Conservation (phyloP, 2,888 invertebrate genomes). For the Clunio marinus region DNA sequence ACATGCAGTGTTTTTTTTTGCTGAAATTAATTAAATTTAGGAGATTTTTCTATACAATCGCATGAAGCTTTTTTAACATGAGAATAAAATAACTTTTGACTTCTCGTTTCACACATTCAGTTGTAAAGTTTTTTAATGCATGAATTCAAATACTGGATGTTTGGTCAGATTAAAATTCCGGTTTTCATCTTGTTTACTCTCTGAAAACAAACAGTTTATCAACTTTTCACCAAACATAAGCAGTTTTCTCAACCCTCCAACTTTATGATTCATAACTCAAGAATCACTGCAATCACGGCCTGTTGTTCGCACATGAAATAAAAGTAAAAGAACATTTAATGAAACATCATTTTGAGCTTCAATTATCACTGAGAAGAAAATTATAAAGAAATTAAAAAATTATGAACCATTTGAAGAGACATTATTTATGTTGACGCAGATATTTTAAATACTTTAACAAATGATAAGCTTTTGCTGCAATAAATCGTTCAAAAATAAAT, state of each 20-base stretch:
- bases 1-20: background rate
- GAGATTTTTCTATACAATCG: background rate
- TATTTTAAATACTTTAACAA: background rate
- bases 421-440: background rate
- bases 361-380: no score
- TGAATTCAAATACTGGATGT: background rate
- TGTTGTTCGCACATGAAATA: background rate
- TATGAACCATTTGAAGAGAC: background rate
- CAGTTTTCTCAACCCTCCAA: background rate
- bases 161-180: background rate
- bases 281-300: background rate
- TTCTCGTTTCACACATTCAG: background rate
- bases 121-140: background rate
- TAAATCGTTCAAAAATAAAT: constrained; percentile 31
- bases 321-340: no score
- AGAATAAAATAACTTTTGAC: background rate
- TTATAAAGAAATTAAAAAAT: background rate
- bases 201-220: background rate
- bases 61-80: background rate
- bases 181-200: background rate
- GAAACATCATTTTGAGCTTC: no score
- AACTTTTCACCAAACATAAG: background rate
- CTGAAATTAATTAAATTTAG: background rate
- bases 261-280: background rate
- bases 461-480: constrained; percentile 17